Percentiles rank a stretch among this genome's conserved stretches.
These are phyloP conservation scores for Oreocharis arfaki DNA, from an alignment of 2,113 vertebrate species.

Conservation along the genomic window DNA sequence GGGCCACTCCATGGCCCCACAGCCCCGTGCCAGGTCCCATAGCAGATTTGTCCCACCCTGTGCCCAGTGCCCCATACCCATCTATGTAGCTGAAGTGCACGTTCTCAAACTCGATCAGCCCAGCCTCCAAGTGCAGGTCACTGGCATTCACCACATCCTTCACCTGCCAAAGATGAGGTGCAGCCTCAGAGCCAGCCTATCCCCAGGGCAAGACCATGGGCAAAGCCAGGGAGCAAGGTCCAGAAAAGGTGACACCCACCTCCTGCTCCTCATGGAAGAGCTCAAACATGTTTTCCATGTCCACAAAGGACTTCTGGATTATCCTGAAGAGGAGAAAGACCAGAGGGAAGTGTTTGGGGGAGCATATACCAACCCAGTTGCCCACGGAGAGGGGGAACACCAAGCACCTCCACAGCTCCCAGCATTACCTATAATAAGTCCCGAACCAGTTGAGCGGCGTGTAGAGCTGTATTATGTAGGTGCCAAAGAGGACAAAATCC, in stretches of 20 bases:
- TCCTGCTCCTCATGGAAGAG: constrained; percentile 88
- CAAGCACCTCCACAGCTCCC: background rate
- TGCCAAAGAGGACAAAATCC: constrained; percentile 93
- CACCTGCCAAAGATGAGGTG: constrained; percentile 67
- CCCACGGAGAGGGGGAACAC: background rate
- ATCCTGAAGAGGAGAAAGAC: constrained; percentile 72
- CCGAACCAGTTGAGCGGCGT: constrained; percentile 97
- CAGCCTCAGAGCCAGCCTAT: background rate
- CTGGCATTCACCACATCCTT: constrained; percentile 83
- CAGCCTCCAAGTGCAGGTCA: constrained; percentile 72
- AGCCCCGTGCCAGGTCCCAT: background rate
- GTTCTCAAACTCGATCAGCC: constrained; percentile 89
- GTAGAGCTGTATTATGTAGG: constrained; percentile 96
- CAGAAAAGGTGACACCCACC: constrained; percentile 59
- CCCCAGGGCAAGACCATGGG: fast-evolving
- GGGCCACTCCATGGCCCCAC: background rate
- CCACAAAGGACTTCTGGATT: constrained; percentile 95
- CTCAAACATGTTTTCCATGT: constrained; percentile 98
- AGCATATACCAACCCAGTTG: background rate
- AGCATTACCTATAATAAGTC: constrained; percentile 90
- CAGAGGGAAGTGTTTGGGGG: background rate
- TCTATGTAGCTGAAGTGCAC: constrained; percentile 87
- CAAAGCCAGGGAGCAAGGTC: fast-evolving
- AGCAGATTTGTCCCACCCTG: background rate
- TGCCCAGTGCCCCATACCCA: constrained; percentile 69